These are phyloP conservation scores for Lonchura striata DNA, from an alignment of 2,113 vertebrate genomes.

Conservation along the genomic window DNA sequence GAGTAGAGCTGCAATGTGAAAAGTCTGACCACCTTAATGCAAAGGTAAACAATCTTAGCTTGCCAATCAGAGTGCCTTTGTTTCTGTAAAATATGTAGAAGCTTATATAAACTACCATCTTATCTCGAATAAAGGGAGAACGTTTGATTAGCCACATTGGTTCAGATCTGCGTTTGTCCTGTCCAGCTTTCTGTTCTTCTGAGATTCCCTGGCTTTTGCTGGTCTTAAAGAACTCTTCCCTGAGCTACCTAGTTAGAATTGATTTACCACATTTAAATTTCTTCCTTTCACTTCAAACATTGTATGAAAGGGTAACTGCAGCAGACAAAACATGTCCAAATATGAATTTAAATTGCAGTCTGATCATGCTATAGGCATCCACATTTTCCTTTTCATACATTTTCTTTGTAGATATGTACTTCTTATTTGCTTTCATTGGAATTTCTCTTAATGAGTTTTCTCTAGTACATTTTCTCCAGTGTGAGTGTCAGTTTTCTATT, in stretches of 20 bases:
- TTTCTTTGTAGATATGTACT: background rate
- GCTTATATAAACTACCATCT: too few species aligned
- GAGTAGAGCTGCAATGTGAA: too few species aligned
- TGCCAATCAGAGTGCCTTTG: too few species aligned
- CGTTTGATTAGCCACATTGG: too few species aligned
- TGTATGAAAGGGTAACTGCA: background rate
- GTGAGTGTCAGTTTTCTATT: background rate
- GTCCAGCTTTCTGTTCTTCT: too few species aligned
- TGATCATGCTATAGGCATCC: background rate
- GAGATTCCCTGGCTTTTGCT: too few species aligned
- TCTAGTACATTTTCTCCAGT: background rate
- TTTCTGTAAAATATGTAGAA: too few species aligned
- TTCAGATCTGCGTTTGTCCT: too few species aligned
- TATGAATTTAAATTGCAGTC: background rate
- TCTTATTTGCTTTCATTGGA: background rate
- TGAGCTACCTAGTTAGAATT: rapidly evolving
- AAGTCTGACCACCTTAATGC: too few species aligned
- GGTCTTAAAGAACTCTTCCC: background rate
- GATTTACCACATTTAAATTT: background rate
- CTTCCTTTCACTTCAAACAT: background rate
- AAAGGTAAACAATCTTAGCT: too few species aligned
- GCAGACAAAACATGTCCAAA: background rate
- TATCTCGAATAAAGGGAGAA: too few species aligned
- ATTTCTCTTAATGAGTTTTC: background rate
- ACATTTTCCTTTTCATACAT: background rate